Conservation (phyloP, 2,888 invertebrate genomes). For the Caenorhabditis sp. region DNA sequence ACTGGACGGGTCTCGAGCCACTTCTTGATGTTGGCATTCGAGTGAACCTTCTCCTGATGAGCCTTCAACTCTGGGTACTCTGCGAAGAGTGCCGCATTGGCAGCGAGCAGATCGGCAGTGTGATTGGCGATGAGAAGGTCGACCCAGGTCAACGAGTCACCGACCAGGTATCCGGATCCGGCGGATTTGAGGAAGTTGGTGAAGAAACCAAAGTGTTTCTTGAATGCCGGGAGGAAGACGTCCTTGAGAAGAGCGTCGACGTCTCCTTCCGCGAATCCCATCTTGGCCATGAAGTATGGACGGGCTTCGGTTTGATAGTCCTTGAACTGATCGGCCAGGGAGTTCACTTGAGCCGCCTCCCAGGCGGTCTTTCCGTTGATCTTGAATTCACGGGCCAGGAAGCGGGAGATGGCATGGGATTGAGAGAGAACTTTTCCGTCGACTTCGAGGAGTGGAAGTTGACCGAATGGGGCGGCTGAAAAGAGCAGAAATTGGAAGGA, state of each 20-base stretch:
- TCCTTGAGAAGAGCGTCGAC: constrained; percentile 49
- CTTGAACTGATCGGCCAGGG: constrained; percentile 72
- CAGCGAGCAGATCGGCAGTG: constrained; percentile 59
- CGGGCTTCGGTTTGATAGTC: constrained; percentile 65
- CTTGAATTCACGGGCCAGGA: constrained; percentile 67
- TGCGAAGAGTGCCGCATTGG: constrained; percentile 45
- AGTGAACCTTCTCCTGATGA: constrained; percentile 74
- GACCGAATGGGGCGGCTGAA: constrained; percentile 71
- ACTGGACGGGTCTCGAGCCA: constrained; percentile 71
- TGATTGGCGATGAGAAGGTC: constrained; percentile 75
- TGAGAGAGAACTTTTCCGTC: constrained; percentile 73
- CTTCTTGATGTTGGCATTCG: constrained; percentile 71
- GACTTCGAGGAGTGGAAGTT: constrained; percentile 73
- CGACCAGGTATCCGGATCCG: constrained; percentile 74
- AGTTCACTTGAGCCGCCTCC: constrained; percentile 72
- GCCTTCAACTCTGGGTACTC: constrained; percentile 67
- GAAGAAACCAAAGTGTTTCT: constrained; percentile 38
- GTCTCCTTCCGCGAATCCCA: constrained; percentile 70
- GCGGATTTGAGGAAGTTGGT: constrained; percentile 48
- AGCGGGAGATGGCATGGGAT: constrained; percentile 71
- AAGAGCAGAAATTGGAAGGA: too few species aligned
- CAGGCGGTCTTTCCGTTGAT: constrained; percentile 70
- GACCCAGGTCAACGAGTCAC: constrained; percentile 72
- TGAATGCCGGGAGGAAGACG: constrained; percentile 43
- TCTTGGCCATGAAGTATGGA: constrained; percentile 59